These are phyloP conservation scores for Propsilocerus akamusi DNA, from an alignment of 1,140 invertebrate genomes.

Conservation along the genomic window DNA sequence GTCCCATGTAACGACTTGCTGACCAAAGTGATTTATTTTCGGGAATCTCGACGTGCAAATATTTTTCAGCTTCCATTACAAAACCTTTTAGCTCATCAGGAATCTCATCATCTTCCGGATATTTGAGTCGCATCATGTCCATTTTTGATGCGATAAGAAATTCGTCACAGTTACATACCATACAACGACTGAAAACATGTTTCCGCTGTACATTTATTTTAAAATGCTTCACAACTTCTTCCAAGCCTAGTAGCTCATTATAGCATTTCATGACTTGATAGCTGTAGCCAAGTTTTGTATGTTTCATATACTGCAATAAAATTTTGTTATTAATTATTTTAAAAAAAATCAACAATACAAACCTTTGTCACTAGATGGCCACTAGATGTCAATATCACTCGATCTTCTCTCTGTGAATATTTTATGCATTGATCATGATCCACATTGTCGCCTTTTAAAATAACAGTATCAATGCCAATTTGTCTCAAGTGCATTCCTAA, in stretches of 20 bases:
- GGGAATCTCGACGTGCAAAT: background rate
- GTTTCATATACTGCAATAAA: constrained; percentile 25
- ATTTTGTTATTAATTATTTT: constrained; percentile 5
- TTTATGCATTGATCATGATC: constrained; percentile 29
- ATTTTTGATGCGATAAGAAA: constrained; percentile 28
- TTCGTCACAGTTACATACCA: constrained; percentile 38
- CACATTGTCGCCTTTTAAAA: constrained; percentile 26
- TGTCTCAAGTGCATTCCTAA: constrained; percentile 38
- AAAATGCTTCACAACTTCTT: constrained; percentile 38
- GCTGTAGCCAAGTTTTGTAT: constrained; percentile 28
- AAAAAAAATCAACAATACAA: constrained; percentile 4
- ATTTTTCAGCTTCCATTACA: background rate
- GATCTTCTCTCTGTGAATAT: constrained; percentile 28
- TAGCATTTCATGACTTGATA: constrained; percentile 27
- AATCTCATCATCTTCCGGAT: background rate
- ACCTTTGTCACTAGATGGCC: constrained; percentile 27
- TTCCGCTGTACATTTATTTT: constrained; percentile 34
- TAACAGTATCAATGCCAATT: constrained; percentile 42
- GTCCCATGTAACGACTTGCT: background rate
- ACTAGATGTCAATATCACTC: constrained; percentile 33
- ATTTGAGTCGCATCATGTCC: constrained; percentile 22
- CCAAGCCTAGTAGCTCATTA: constrained; percentile 29
- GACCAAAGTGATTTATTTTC: background rate
- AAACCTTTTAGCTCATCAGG: background rate
- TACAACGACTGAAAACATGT: constrained; percentile 47